Conservation (phyloP, 1,140 invertebrate species). For the Cyclina sinensis region DNA sequence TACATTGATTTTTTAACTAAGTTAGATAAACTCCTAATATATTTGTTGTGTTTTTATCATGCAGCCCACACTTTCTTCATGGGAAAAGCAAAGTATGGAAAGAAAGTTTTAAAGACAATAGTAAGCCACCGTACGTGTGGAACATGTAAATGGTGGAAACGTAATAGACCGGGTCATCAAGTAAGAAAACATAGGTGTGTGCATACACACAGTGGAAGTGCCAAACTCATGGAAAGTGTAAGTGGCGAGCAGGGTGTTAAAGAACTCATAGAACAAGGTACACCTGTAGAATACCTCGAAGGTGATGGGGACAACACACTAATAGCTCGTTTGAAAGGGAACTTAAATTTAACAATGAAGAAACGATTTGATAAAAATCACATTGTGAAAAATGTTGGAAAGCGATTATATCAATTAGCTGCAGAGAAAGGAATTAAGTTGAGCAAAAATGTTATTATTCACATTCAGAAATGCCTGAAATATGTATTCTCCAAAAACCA, state of each 20-base stretch:
- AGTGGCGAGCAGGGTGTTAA: constrained; percentile 42
- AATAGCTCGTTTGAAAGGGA: constrained; percentile 35
- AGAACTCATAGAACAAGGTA: constrained; percentile 11
- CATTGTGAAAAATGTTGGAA: no score
- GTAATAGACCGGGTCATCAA: constrained; percentile 10
- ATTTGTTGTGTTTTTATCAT: constrained; percentile 64
- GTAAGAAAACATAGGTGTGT: constrained; percentile 41
- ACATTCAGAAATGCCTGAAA: no score
- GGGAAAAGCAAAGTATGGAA: constrained; percentile 60
- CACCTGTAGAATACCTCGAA: no score
- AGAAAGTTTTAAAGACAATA: constrained; percentile 61
- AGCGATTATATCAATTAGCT: no score
- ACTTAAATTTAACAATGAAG: constrained; percentile 28
- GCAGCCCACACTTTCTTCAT: no score
- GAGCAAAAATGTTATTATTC: constrained; percentile 42
- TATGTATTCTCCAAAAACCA: constrained; percentile 68
- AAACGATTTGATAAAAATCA: no score
- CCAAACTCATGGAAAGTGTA: no score
- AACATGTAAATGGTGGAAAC: constrained; percentile 58
- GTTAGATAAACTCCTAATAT: constrained; percentile 36
- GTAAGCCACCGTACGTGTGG: constrained; percentile 50
- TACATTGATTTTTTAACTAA: no score
- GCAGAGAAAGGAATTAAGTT: constrained; percentile 55
- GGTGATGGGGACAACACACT: no score
- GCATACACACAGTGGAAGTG: constrained; percentile 27